A percentile compares a stretch with the other conserved stretches of the same genome.
Conservation (phyloP, 2,888 invertebrate genomes). For the Cephus sareptanus region DNA sequence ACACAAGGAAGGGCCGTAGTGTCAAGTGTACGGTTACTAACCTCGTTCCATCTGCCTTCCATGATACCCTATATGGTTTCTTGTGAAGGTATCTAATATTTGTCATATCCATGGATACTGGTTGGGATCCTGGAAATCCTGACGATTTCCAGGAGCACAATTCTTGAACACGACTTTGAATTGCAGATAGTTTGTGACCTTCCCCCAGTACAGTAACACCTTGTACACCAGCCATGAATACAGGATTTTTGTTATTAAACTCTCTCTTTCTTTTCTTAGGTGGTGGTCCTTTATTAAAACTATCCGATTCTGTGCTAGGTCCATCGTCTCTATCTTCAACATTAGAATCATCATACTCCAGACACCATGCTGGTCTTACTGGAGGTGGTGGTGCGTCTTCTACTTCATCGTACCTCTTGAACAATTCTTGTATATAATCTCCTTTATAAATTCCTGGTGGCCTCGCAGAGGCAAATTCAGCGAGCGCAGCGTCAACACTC, state of each 20-base stretch:
- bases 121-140: slow-evolving; percentile 97
- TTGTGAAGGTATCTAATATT: slow-evolving; percentile 82
- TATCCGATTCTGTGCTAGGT: slow-evolving; percentile 30
- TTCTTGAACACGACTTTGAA: slow-evolving; percentile 81
- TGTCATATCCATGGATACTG: slow-evolving; percentile 91
- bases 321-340: slow-evolving; percentile 45
- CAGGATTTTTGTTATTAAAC: slow-evolving; percentile 71
- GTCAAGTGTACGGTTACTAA: slow-evolving; percentile 54
- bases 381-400: slow-evolving; percentile 79
- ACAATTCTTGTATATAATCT: slow-evolving; percentile 93
- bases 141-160: slow-evolving; percentile 84
- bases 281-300: slow-evolving; percentile 12
- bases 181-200: slow-evolving; percentile 70
- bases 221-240: slow-evolving; percentile 88
- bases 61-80: slow-evolving; percentile 94
- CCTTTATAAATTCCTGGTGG: slow-evolving; percentile 98
- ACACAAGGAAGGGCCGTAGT: slow-evolving; percentile 7
- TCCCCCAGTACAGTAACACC: slow-evolving; percentile 81
- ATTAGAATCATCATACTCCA: slow-evolving; percentile 66
- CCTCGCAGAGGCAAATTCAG: slow-evolving; percentile 80
- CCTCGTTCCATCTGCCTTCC: slow-evolving; percentile 99
- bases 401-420: slow-evolving; percentile 80
- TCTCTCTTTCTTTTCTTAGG: slow-evolving; percentile 69
- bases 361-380: slow-evolving; percentile 87
- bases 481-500: slow-evolving; percentile 85